These are phyloP conservation scores for Bombus sylvicola DNA, from an alignment of 1,140 invertebrate species.

Conservation along the genomic window DNA sequence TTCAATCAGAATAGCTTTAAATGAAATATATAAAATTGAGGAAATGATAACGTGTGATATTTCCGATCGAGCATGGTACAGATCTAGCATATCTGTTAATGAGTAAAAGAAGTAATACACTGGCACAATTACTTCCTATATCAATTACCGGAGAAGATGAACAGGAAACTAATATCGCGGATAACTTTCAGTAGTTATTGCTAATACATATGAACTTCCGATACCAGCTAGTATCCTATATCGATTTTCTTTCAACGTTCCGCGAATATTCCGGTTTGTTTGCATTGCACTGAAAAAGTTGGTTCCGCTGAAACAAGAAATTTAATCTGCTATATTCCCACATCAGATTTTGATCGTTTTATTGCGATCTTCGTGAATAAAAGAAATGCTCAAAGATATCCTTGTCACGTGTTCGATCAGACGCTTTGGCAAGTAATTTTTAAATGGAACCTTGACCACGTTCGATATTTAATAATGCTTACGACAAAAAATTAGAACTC, in stretches of 20 bases:
- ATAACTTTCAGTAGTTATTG: not conserved
- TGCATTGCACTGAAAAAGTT: not conserved
- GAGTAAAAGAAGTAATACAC: no score
- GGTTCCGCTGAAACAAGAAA: not conserved
- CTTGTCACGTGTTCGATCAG: no score
- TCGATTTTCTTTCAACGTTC: slow-evolving; percentile 12
- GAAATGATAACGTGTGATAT: no score
- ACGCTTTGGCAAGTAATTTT: not conserved
- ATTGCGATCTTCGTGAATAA: slow-evolving; percentile 15
- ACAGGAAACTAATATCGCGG: not conserved
- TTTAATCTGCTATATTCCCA: not conserved
- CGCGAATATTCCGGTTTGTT: slow-evolving; percentile 5
- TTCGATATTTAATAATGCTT: not conserved
- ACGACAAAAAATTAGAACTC: not conserved
- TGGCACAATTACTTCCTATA: no score
- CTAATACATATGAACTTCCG: not conserved
- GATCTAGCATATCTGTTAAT: no score
- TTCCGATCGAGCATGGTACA: no score
- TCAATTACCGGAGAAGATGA: not conserved
- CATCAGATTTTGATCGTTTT: not conserved
- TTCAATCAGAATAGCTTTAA: no score
- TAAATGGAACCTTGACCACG: not conserved
- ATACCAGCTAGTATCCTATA: not conserved
- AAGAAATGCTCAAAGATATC: not conserved
- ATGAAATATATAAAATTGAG: no score